Evolutionary conservation across 2,797 vertebrate species (phyloP).

Genomic region (Todus mexicanus): DNA sequence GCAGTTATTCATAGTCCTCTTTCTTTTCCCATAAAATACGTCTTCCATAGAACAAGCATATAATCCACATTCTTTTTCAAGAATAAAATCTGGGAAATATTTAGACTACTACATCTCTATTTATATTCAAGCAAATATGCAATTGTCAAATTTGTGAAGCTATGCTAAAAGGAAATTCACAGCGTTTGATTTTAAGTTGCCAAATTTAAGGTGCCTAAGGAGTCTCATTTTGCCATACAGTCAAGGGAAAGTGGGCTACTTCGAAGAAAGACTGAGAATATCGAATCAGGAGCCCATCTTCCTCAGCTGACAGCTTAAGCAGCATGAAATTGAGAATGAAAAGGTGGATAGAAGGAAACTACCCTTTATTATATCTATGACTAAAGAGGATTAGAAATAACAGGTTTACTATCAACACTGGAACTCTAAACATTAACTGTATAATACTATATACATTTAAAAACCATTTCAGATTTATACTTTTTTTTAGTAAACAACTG

Average conservation of each 20-base stretch:
- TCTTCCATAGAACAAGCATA: background rate
- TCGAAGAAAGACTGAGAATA: background rate
- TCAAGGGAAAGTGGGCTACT: background rate
- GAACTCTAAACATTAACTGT: background rate
- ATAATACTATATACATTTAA: background rate
- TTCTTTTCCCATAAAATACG: background rate
- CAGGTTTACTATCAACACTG: background rate
- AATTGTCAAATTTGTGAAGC: background rate
- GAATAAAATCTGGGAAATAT: background rate
- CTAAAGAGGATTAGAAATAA: background rate
- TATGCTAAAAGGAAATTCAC: background rate
- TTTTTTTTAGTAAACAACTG: background rate
- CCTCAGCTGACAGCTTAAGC: background rate
- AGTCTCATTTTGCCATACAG: background rate
- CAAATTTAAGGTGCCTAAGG: background rate
- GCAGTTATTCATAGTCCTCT: background rate
- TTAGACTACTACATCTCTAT: background rate
- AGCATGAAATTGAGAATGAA: background rate
- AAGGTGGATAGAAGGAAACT: background rate
- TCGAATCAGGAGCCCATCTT: background rate
- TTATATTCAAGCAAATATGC: background rate
- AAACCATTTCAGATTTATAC: background rate
- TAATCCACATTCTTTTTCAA: background rate
- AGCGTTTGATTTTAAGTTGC: background rate
- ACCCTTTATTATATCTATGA: background rate